Evolutionary conservation across 2,113 vertebrate species (phyloP), one percentile per base, ranked within the genome.

Genomic region (Lethenteron camtschaticum): DNA sequence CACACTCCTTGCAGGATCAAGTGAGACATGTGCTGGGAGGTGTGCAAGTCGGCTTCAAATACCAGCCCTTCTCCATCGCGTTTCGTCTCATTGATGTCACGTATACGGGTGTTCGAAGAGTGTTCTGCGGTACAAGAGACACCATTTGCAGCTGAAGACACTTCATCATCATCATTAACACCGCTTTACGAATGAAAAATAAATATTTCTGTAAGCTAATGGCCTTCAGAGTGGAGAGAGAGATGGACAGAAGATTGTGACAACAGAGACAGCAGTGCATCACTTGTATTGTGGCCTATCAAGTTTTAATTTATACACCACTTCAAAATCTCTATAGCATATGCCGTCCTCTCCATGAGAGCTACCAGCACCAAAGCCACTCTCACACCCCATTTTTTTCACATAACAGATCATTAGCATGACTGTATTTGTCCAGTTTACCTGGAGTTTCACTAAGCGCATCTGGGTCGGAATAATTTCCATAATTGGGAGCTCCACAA

Each of bases 1-100:
- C 88, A 95, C 10, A 96, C 88, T 0, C 92, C 90, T 70, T 86
- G 83, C 1, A 95, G 83, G 24, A 99, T 88, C 90, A 91, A 96
- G 57, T 92, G 87, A 11, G 90, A 96, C 59, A 83, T 75, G 76
- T 99, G 88, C 73, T 75, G 79, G 0, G 78, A 80, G 1, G 87
- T 96, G 70, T 77, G 82, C 57, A 99, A 86, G 68, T 96, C 88
- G 0, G 90, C 90, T 74, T 96, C 91, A 69, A 95, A 97, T 1
- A 96, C 88, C 55, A 99, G 73, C 13, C 94, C 94, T 0, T 81
- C 75, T 0, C 90, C 90, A 90, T 94, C 0, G 89, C 87, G 1
- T 95, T 90, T 75, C 90, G 83, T 16, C 90, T 77, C 81, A 79
- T 74, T 57, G 90, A 90, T 0, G 94, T 96, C 1, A 87, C 94